These are phyloP conservation scores for Trachelus stipa DNA, from an alignment of 2,888 invertebrate genomes.

Conservation along the genomic window DNA sequence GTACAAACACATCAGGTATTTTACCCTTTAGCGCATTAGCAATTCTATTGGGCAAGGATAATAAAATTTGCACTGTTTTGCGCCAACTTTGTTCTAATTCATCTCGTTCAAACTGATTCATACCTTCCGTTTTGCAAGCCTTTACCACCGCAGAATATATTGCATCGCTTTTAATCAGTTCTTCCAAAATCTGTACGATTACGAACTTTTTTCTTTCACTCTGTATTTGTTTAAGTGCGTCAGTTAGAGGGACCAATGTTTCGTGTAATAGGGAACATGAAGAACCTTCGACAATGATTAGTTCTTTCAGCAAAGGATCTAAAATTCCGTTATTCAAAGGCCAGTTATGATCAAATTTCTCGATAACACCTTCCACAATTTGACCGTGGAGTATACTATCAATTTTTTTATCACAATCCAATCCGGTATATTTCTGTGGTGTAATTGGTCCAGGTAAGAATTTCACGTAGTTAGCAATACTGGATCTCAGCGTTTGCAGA, in stretches of 20 bases:
- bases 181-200: conserved; percentile 66
- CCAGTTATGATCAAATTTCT: conserved; percentile 72
- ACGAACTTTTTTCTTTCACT: conserved; percentile 55
- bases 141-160: conserved; percentile 70
- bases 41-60: conserved; percentile 77
- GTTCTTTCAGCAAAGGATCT: conserved; percentile 62
- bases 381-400: conserved; percentile 68
- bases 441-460: conserved; percentile 73
- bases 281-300: conserved; percentile 71
- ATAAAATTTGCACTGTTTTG: conserved; percentile 72
- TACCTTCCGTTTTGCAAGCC: conserved; percentile 50
- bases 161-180: conserved; percentile 71
- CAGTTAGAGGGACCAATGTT: conserved; percentile 67
- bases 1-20: conserved; percentile 71
- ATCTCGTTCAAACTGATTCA: conserved; percentile 37
- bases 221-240: conserved; percentile 67
- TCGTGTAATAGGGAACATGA: conserved; percentile 62
- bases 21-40: conserved; percentile 75
- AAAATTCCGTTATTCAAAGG: conserved; percentile 66
- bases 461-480: conserved; percentile 42
- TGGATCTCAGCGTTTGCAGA: conserved; percentile 47
- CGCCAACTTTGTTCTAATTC: conserved; percentile 65
- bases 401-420: conserved; percentile 69
- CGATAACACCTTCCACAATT: conserved; percentile 68
- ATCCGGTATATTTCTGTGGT: conserved; percentile 73